Percentiles rank a stretch among this genome's conserved stretches.
Evolutionary conservation across 2,888 invertebrate genomes (phyloP).

Genomic region (Eurytoma adleriae): DNA sequence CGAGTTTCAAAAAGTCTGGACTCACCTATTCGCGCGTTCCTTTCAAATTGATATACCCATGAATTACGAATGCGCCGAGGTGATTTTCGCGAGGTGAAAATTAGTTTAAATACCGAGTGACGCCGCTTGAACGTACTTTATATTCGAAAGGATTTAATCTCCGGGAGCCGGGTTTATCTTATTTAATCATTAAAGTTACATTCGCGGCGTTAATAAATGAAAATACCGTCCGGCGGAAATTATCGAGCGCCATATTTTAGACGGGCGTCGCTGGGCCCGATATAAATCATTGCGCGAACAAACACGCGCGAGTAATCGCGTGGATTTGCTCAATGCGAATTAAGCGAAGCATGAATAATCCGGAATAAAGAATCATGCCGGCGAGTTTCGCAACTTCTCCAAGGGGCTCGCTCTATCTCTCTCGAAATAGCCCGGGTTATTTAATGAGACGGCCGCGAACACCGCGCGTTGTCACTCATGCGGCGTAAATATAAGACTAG

Average conservation of each 20-base stretch:
- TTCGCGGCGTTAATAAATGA: background rate
- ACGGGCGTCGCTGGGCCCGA: slow-evolving; percentile 1
- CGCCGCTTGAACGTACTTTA: no score
- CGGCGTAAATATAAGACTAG: slow-evolving; percentile 26
- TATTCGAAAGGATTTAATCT: no score
- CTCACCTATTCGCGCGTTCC: no score
- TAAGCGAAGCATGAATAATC: slow-evolving; percentile 30
- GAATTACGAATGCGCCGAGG: no score
- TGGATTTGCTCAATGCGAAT: slow-evolving; percentile 28
- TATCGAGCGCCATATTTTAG: slow-evolving; percentile 29
- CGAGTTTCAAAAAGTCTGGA: no score
- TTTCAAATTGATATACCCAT: no score
- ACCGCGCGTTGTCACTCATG: slow-evolving; percentile 3
- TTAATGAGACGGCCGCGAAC: slow-evolving; percentile 25
- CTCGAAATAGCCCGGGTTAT: slow-evolving; percentile 13
- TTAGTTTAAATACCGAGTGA: no score
- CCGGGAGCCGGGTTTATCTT: no score
- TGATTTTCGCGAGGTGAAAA: no score
- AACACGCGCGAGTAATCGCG: slow-evolving; percentile 1
- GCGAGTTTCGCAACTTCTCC: slow-evolving; percentile 14
- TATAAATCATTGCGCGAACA: slow-evolving; percentile 37
- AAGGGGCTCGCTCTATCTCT: no score
- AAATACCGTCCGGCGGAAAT: slow-evolving; percentile 16
- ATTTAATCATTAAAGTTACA: slow-evolving; percentile 2
- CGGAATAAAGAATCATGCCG: slow-evolving; percentile 1